These are phyloP conservation scores for Salminus brasiliensis DNA, from an alignment of 2,113 vertebrate species.

Conservation along the genomic window DNA sequence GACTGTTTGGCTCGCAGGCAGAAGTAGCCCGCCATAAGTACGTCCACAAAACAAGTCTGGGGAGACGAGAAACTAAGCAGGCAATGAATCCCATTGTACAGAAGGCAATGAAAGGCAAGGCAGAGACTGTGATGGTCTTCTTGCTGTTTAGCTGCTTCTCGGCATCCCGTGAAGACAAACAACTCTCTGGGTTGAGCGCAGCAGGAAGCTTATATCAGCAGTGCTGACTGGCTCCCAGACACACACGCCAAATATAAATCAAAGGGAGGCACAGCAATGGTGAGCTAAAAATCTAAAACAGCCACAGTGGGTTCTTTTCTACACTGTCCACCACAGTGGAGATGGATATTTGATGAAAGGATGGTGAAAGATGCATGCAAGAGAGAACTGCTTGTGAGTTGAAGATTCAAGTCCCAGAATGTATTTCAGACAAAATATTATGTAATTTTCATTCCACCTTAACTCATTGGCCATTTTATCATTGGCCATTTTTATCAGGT, in stretches of 20 bases:
- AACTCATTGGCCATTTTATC: neutral
- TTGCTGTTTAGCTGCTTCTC: neutral
- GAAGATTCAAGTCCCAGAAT: too few relatives aligned
- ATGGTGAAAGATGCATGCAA: neutral
- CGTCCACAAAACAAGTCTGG: neutral
- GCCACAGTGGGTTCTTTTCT: neutral
- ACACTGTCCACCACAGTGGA: neutral
- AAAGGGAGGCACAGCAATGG: neutral
- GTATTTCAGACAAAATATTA: too few relatives aligned
- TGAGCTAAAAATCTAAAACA: neutral
- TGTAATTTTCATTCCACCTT: too few relatives aligned
- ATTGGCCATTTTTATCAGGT: neutral
- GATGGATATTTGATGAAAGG: neutral
- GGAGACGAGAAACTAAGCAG: neutral
- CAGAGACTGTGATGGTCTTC: neutral
- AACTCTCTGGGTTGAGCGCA: neutral
- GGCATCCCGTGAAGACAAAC: neutral
- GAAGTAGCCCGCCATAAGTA: neutral
- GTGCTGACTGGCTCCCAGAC: neutral
- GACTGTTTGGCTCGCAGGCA: neutral
- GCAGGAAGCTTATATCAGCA: neutral
- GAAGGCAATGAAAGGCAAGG: neutral
- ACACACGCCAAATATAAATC: neutral
- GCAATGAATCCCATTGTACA: neutral
- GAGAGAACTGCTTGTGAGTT: neutral